Base-by-base conservation (phyloP, 2,888 invertebrate genomes). In the Junonia oenone region DNA sequence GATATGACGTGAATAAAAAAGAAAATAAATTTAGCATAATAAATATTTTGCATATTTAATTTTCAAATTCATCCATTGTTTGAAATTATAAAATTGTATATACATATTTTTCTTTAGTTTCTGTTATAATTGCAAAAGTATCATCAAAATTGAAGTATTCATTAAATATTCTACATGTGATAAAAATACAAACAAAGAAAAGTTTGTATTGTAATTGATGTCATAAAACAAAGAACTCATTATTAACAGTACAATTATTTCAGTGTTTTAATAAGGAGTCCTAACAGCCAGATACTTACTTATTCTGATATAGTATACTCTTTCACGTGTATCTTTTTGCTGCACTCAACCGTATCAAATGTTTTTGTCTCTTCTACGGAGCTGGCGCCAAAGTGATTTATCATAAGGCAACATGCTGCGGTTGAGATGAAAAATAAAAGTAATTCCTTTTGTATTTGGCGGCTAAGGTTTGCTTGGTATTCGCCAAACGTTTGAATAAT, bases 351-450 rank as follows among this genome's bases (percentile, higher is more conserved):
- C 40, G 22, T 47, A 47, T 53, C 40, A 50, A 69, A 74, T 78
- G 80, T 82, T 84, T 84, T 82, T 84, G 78, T 76, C 66, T 69
- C 65, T 71, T 74, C 70, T 71, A 72, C 71, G 68, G 71, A 47
- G 52, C 47, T 70, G 71, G 79, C 74, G 77, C 71, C 72, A 83
- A 85, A 86, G 83, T 83, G 82, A 88, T 87, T 86, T 86, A 87
- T 88, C 86, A 87, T 86, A 81, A 75, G 82, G 81, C 80, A 83
- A 81, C 83, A 85, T 75, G 78, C 84, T 85, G 84, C 66, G 85
- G 83, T 81, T 77, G 79, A 81, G 80, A 81, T 76, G 79, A 78
- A 80, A 87, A 87, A 85, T 85, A 83, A 84, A 81, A 75, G 85
- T 83, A 81, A 82, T 83, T 83, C 78, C 78, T 83, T 83, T 86